Evolutionary conservation across 1,140 invertebrate genomes (phyloP), one percentile per base, ranked within the genome.

Genomic region (Rhynchophorus ferrugineus): DNA sequence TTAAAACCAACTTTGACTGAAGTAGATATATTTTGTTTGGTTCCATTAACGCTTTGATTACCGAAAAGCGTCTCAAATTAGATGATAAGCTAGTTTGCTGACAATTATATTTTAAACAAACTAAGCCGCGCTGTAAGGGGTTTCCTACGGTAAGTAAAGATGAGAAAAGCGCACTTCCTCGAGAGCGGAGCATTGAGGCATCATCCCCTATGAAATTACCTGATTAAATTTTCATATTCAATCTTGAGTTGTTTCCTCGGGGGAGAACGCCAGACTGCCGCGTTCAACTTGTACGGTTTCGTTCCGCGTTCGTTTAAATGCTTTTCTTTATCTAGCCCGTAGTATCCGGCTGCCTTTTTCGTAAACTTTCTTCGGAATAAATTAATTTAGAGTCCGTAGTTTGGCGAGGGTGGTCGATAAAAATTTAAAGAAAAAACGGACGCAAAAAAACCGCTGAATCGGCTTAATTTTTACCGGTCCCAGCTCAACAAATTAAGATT

Each of bases 201-300:
- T 66, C 60, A 65, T 63, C 64, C 64, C 65, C 64, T 72, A 75
- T 75, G 74, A 76, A 76, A 77, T 76, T 76, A 76, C 72, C 73
- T 75, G 72, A 77, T 78, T 78, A 77, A 78, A 77, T 75, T 78
- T 78, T 78, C 76, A 78, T 77, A 77, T 78, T 78, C 76, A 78
- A 78, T 78, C 74, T 76, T 75, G 73, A 73, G 71, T 75, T 77
- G 74, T 75, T 76, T 66, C 61, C 66, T 61, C 65, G 34, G 48
- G 64, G 64, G 67, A 67, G 47, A 53, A 54, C 34, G 46, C 57
- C 49, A 56, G 58, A 56, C 58, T 56, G 5, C 24, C 11, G 35
- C 46, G 44, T 50, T 56, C 49, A 53, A 59, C 44, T 59, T 56
- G 57, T 56, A 39, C 49, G 50, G 54, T 44, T 56, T 59, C 53